A percentile compares a stretch with the other conserved stretches of the same genome.
phyloP scores from a whole-genome alignment of 2,888 invertebrate species.

The Macropis europaea region DNA sequence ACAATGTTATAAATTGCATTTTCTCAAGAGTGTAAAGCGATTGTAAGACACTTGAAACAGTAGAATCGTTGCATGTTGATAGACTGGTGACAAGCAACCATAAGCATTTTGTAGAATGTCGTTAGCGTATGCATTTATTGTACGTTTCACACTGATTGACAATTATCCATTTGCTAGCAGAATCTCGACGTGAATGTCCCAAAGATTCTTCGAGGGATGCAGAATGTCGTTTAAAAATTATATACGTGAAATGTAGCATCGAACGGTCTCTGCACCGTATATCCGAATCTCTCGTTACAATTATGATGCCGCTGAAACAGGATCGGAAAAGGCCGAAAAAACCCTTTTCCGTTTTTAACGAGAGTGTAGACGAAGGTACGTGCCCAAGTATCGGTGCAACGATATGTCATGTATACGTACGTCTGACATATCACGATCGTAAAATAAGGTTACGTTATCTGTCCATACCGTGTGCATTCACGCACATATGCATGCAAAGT shows the following conservation, averaged over 20 bases:
- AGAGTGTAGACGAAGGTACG: background rate
- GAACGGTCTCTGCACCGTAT: background rate
- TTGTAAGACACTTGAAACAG: background rate
- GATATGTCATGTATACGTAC: background rate
- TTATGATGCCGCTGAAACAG: background rate
- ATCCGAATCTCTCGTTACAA: background rate
- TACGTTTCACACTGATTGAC: background rate
- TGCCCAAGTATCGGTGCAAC: background rate
- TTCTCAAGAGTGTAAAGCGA: background rate
- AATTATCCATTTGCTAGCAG: background rate
- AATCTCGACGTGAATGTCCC: background rate
- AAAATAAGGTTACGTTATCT: slow-evolving; percentile 39
- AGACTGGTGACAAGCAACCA: background rate
- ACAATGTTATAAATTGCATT: background rate
- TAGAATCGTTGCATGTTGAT: background rate
- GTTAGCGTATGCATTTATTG: background rate
- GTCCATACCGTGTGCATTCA: background rate
- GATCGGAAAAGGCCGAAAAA: background rate
- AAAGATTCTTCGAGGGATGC: background rate
- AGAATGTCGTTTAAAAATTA: background rate
- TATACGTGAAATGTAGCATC: background rate
- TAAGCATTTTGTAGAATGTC: slow-evolving; percentile 13
- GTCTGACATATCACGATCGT: slow-evolving; percentile 29
- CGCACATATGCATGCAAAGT: background rate
- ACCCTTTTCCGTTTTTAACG: background rate